Evolutionary conservation across 2,888 invertebrate genomes (phyloP).

Genomic region (Eupithecia dodoneata): DNA sequence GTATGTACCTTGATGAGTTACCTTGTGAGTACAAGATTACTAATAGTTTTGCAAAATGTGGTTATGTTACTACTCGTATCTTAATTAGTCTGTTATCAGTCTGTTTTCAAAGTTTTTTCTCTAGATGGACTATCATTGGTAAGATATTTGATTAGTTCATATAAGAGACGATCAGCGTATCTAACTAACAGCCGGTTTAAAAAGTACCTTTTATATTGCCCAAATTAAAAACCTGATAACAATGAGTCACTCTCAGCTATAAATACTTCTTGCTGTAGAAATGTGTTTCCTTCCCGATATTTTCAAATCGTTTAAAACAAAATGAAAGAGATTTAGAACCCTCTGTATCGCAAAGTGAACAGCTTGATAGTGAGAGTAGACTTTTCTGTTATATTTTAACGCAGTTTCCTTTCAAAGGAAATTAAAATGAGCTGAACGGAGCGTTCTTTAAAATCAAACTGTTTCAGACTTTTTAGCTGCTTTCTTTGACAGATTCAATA

Average conservation of each 20-base stretch:
- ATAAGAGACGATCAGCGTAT: too few relatives aligned
- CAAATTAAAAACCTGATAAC: too few relatives aligned
- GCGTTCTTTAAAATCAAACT: slow-evolving; percentile 2
- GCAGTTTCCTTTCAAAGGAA: slow-evolving; percentile 18
- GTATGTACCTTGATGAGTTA: neutral
- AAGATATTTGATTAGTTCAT: neutral
- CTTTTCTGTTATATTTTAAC: slow-evolving; percentile 1
- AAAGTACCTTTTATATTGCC: neutral
- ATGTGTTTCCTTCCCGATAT: neutral
- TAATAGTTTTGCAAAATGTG: neutral
- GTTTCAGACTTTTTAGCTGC: neutral
- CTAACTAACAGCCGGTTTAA: neutral
- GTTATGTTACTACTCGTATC: neutral
- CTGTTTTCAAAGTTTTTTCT: neutral
- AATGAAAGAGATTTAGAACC: neutral
- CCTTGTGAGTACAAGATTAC: neutral
- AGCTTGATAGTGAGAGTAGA: neutral
- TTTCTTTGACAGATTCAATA: neutral
- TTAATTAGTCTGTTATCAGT: neutral
- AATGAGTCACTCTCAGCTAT: too few relatives aligned
- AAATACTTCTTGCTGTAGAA: neutral
- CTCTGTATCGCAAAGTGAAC: neutral
- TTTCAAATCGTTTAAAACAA: neutral
- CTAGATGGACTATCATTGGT: neutral
- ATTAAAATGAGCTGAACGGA: slow-evolving; percentile 13